Percentiles rank a stretch among this genome's conserved stretches.
Conservation (phyloP, 2,888 invertebrate genomes). For the Belgica antarctica region DNA sequence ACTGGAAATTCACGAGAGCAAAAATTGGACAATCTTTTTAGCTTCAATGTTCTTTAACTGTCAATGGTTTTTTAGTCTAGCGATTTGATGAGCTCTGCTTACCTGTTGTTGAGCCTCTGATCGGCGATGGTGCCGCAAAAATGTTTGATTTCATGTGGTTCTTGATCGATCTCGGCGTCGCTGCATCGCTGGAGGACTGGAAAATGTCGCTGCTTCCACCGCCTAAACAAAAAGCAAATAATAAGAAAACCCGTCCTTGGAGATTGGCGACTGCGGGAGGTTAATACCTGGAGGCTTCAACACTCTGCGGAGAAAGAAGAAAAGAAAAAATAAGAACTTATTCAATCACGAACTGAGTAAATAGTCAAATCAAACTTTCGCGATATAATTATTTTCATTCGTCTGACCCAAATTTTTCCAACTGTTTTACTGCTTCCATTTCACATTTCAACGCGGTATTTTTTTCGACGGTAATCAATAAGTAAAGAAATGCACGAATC, state of each 20-base stretch:
- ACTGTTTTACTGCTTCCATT: not conserved
- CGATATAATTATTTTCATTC: not conserved
- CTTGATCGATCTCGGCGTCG: constrained; percentile 53
- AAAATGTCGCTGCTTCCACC: constrained; percentile 64
- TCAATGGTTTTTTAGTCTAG: not conserved
- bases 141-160: constrained; percentile 56
- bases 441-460: not conserved
- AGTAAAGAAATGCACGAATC: constrained; percentile 30
- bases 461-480: constrained; percentile 32
- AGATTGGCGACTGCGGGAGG: not conserved
- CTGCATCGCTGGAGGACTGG: constrained; percentile 49
- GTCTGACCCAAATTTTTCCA: constrained; percentile 26
- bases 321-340: constrained; percentile 43
- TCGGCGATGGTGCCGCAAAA: constrained; percentile 52
- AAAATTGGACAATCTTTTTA: constrained; percentile 3
- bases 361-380: constrained; percentile 7
- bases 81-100: constrained; percentile 46
- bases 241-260: not conserved
- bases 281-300: constrained; percentile 61
- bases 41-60: not conserved
- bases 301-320: constrained; percentile 57
- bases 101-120: constrained; percentile 52
- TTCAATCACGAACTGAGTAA: constrained; percentile 13
- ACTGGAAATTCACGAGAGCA: constrained; percentile 49
- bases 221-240: constrained; percentile 47